Percentiles rank a stretch among this genome's conserved stretches.
phyloP scores from a whole-genome alignment of 2,888 invertebrate species.

The Morpho achilles region DNA sequence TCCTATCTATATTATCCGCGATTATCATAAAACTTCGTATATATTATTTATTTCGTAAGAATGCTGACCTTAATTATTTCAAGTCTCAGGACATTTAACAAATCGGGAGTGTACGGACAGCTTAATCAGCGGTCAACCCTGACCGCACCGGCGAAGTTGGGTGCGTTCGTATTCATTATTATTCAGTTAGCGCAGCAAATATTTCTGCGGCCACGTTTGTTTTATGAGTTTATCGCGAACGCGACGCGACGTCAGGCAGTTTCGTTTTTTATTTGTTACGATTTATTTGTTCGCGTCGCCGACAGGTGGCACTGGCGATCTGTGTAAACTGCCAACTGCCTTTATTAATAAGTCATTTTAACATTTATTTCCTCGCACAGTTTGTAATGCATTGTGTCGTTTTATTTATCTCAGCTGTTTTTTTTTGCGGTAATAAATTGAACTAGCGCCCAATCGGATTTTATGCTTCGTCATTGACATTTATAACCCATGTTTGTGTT shows the following conservation, averaged over 20 bases:
- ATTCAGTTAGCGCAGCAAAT: slow-evolving; percentile 58
- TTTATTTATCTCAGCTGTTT: slow-evolving; percentile 15
- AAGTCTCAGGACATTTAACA: too few species aligned
- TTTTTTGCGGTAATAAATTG: slow-evolving; percentile 1
- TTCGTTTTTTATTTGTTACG: slow-evolving; percentile 37
- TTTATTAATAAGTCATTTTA: slow-evolving; percentile 59
- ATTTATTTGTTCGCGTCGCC: slow-evolving; percentile 58
- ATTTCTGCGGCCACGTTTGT: slow-evolving; percentile 43
- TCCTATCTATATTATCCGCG: too few species aligned
- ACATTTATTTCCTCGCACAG: slow-evolving; percentile 46
- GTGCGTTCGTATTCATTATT: slow-evolving; percentile 44
- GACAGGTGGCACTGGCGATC: slow-evolving; percentile 66
- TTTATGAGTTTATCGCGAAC: slow-evolving; percentile 35
- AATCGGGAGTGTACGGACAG: too few species aligned
- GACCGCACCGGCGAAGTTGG: slow-evolving; percentile 9
- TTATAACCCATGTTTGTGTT: too few species aligned
- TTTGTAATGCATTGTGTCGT: slow-evolving; percentile 21
- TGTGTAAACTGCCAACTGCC: slow-evolving; percentile 60
- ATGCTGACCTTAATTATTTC: too few species aligned
- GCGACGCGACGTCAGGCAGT: slow-evolving; percentile 27
- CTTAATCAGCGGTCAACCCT: neutral
- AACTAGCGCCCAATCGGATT: too few species aligned
- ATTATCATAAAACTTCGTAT: too few species aligned
- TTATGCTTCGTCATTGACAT: too few species aligned
- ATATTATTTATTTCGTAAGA: too few species aligned